Percentiles rank a stretch among this genome's conserved stretches.
phyloP scores from a whole-genome alignment of 2,113 vertebrate genomes.

The Agapornis roseicollis region DNA sequence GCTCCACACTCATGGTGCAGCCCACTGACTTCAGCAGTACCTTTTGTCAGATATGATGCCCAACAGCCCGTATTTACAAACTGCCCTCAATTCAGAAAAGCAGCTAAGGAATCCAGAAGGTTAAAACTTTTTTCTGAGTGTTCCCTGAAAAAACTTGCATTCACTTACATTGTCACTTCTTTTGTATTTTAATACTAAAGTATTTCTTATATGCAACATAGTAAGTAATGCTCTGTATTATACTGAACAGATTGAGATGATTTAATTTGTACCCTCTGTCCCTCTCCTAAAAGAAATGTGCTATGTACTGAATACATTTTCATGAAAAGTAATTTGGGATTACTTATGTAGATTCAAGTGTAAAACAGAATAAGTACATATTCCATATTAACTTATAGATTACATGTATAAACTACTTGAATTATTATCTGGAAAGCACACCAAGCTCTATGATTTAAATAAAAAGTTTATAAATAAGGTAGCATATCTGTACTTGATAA shows the following conservation, averaged over 20 bases:
- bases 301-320: neutral
- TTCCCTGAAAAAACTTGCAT: neutral
- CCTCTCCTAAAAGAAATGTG: neutral
- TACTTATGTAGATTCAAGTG: neutral
- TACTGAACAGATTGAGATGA: neutral
- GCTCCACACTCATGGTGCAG: too few relatives aligned
- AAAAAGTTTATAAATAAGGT: neutral
- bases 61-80: too few relatives aligned
- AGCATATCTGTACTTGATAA: neutral
- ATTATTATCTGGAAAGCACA: neutral
- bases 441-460: neutral
- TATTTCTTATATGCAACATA: neutral
- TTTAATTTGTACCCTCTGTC: neutral
- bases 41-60: too few relatives aligned
- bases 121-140: neutral
- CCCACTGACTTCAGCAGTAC: too few relatives aligned
- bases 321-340: neutral
- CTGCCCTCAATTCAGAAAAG: neutral
- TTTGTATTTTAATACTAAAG: neutral
- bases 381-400: neutral
- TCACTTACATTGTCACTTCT: neutral
- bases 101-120: neutral
- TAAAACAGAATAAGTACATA: neutral
- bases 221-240: neutral
- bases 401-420: neutral